A percentile compares a stretch with the other conserved stretches of the same genome.
phyloP scores from a whole-genome alignment of 2,113 vertebrate genomes.

The Coptodon rendalli region DNA sequence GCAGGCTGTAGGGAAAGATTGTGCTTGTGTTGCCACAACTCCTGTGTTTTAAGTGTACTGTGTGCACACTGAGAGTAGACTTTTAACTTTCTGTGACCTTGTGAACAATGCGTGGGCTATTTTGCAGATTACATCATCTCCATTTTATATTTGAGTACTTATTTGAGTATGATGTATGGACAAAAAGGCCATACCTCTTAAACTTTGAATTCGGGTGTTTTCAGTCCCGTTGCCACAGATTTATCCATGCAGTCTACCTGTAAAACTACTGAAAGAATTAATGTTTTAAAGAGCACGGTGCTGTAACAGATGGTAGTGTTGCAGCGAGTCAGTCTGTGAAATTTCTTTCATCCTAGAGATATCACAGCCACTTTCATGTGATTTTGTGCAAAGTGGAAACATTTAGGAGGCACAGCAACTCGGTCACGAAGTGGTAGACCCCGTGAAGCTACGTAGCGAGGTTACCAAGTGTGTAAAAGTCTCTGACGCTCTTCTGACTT shows the following conservation, averaged over 20 bases:
- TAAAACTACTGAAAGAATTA: background rate
- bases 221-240: background rate
- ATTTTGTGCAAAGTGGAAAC: background rate
- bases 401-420: background rate
- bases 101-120: background rate
- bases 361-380: background rate
- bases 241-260: background rate
- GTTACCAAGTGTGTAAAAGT: background rate
- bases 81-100: background rate
- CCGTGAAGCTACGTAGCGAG: background rate
- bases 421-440: background rate
- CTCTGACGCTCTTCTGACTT: background rate
- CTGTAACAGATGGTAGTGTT: background rate
- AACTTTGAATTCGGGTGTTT: background rate
- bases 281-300: background rate
- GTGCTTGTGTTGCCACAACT: background rate
- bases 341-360: background rate
- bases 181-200: background rate
- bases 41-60: background rate
- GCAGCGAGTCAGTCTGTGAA: background rate
- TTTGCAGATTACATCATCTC: background rate
- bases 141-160: background rate
- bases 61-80: background rate
- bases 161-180: background rate
- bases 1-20: background rate